Percentiles rank a stretch among this genome's conserved stretches.
These are phyloP conservation scores for Drosophila takahashii DNA, from an alignment of 1,140 invertebrate species.

Conservation along the genomic window DNA sequence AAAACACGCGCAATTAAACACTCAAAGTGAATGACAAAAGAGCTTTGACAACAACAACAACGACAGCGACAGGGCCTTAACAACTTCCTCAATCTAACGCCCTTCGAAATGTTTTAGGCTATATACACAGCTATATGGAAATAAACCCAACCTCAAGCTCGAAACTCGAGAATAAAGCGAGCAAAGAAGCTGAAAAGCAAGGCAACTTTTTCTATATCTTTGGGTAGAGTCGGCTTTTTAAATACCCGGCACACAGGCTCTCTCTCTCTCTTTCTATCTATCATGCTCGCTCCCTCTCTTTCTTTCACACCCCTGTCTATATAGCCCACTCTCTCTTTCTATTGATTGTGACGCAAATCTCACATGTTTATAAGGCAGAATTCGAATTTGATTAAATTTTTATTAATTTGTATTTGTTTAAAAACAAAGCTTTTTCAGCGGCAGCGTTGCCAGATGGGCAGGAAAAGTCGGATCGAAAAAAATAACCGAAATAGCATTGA, in stretches of 20 bases:
- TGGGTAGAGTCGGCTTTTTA: slow-evolving; percentile 39
- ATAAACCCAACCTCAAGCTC: slow-evolving; percentile 33
- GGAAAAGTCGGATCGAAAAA: slow-evolving; percentile 9
- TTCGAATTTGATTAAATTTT: slow-evolving; percentile 55
- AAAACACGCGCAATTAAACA: slow-evolving; percentile 67
- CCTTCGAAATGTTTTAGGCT: slow-evolving; percentile 50
- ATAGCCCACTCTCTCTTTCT: slow-evolving; percentile 33
- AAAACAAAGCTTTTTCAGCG: slow-evolving; percentile 29
- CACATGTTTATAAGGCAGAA: slow-evolving; percentile 38
- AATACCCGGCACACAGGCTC: slow-evolving; percentile 33
- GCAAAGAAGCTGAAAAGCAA: slow-evolving; percentile 24
- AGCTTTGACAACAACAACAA: slow-evolving; percentile 55
- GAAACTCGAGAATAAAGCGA: slow-evolving; percentile 16
- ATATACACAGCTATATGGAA: slow-evolving; percentile 38
- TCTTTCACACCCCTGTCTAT: not conserved
- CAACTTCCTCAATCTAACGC: slow-evolving; percentile 70
- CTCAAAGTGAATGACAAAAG: slow-evolving; percentile 35
- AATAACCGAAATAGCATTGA: slow-evolving; percentile 42
- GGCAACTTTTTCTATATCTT: slow-evolving; percentile 41
- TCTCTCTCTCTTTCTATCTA: slow-evolving; percentile 22
- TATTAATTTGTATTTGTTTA: slow-evolving; percentile 46
- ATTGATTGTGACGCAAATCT: slow-evolving; percentile 51
- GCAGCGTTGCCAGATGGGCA: slow-evolving; percentile 40
- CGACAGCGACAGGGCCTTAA: slow-evolving; percentile 31
- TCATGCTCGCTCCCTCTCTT: not conserved